Evolutionary conservation across 2,888 invertebrate genomes (phyloP).

Genomic region (Perdita meconis): DNA sequence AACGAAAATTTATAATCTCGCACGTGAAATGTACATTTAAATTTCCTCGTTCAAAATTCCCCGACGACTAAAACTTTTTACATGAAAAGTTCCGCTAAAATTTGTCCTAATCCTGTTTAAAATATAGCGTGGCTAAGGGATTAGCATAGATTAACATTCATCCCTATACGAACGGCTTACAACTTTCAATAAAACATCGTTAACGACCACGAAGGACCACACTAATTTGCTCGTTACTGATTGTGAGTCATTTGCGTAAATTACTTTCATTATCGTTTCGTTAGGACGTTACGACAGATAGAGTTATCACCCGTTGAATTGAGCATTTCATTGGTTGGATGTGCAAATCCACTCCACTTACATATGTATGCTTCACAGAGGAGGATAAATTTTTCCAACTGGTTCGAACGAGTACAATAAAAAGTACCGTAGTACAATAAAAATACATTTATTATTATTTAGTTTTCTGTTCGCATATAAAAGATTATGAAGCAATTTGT

Average conservation of each 20-base stretch:
- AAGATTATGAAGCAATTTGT: too few species aligned
- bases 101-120: slow-evolving; percentile 41
- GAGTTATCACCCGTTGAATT: neutral
- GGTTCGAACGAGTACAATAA: too few species aligned
- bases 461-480: too few species aligned
- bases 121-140: slow-evolving; percentile 30
- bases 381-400: neutral
- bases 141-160: slow-evolving; percentile 41
- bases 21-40: slow-evolving; percentile 15
- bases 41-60: slow-evolving; percentile 28
- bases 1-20: slow-evolving; percentile 11
- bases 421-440: too few species aligned
- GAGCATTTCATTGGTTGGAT: neutral
- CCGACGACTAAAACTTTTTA: slow-evolving; percentile 6
- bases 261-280: slow-evolving; percentile 5
- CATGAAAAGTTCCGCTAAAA: slow-evolving; percentile 33
- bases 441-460: too few species aligned
- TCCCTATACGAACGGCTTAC: slow-evolving; percentile 2
- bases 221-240: slow-evolving; percentile 15
- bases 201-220: slow-evolving; percentile 22
- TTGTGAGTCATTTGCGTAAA: slow-evolving; percentile 20
- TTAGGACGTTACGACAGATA: neutral
- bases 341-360: neutral
- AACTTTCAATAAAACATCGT: slow-evolving; percentile 39
- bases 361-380: too few species aligned